Base-by-base conservation (phyloP, 2,797 vertebrate genomes). In the Artibeus jamaicensis region DNA sequence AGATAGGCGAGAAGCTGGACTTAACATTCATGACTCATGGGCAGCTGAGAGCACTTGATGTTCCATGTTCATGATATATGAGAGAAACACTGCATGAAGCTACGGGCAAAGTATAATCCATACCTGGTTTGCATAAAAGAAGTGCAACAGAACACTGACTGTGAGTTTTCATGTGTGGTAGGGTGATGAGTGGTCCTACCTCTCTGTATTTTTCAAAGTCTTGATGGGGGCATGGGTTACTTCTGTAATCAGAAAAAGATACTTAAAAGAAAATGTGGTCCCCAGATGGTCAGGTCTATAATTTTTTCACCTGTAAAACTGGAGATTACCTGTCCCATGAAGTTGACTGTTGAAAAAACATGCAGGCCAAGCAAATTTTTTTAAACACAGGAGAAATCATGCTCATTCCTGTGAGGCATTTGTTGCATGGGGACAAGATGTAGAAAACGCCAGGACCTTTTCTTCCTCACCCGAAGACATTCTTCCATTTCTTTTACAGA, bases 151-250 rank as follows among this genome's bases (percentile, higher is more conserved):
- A 78, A 78, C 24, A n/a, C 21, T 53, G 57, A 86, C 77, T 57
- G 50, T 50, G 76, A 77, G 22, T 37, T 77, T 79, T 73, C 22
- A 22, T 34, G 24, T 89, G 39, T 71, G n/a, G 34, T 91, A 83
- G 48, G 48, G 62, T 32, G 53, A 32, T 67, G 32, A 59, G 73
- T 65, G 55, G 90, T 55, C 55, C 19, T 18, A 11, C 74, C 12
- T 82, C 62, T 53, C 26, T 79, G 26, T 91, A 16, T 89, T 93
- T 92, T 79, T 65, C 50, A 89, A 71, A 95, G 59, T 79, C 59
- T 93, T 44, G 29, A 37, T 89, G 59, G 6, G 44, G 57, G 59
- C 87, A 81, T 76, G 74, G 48, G 46, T 81, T 53, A 67, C 6
- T 85, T 95, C 42, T 91, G 74, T 77, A 48, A 82, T 82, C 79